Evolutionary conservation across 2,888 invertebrate genomes (phyloP).

Genomic region (Xanthia togata): DNA sequence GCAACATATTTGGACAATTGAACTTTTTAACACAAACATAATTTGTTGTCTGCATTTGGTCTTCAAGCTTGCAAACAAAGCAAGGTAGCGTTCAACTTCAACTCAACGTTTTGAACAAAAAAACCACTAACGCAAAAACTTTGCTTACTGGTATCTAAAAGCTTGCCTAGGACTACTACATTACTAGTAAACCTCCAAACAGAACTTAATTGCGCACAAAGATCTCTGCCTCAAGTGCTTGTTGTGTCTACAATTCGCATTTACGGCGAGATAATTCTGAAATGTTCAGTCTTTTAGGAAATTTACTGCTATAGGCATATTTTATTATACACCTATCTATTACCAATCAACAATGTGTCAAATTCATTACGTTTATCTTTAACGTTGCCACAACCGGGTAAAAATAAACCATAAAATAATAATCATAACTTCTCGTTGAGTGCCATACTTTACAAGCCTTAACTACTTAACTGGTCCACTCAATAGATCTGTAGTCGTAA

Average conservation of each 20-base stretch:
- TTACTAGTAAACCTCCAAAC: background rate
- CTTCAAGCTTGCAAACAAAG: background rate
- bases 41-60: background rate
- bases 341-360: constrained; percentile 24
- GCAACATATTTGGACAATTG: background rate
- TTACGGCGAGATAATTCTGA: background rate
- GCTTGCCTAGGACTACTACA: background rate
- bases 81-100: background rate
- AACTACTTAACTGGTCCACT: constrained; percentile 55
- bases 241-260: background rate
- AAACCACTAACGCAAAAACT: background rate
- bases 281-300: background rate
- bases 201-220: background rate
- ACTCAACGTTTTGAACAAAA: background rate
- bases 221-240: too few relatives aligned
- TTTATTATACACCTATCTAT: constrained; percentile 10
- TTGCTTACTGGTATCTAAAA: background rate
- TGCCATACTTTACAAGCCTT: constrained; percentile 44
- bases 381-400: constrained; percentile 15
- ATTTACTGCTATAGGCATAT: background rate
- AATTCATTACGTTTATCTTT: constrained; percentile 35
- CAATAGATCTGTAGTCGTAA: constrained; percentile 49
- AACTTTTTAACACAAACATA: background rate
- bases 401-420: constrained; percentile 53
- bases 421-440: constrained; percentile 55